These are phyloP conservation scores for Nyleta sp. DNA, from an alignment of 2,888 invertebrate genomes.

Conservation along the genomic window DNA sequence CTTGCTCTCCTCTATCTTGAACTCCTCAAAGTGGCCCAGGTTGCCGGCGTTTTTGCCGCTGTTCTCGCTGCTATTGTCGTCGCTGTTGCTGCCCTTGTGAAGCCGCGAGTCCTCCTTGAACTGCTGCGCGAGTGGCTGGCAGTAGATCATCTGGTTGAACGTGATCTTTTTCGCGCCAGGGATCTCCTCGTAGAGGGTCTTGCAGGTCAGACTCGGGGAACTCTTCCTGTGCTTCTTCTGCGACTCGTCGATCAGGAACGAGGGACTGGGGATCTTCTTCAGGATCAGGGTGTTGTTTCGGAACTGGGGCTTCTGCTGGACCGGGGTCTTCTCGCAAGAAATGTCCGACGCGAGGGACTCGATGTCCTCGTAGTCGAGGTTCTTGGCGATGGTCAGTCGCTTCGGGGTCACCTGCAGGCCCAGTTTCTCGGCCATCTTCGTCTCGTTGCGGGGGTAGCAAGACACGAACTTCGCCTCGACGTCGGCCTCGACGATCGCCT, in stretches of 20 bases:
- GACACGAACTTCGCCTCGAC: slow-evolving; percentile 32
- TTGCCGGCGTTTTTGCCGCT: slow-evolving; percentile 72
- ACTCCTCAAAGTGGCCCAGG: slow-evolving; percentile 80
- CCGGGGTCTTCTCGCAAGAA: slow-evolving; percentile 84
- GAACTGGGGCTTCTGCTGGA: slow-evolving; percentile 91
- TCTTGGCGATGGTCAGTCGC: slow-evolving; percentile 79
- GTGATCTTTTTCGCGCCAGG: slow-evolving; percentile 72
- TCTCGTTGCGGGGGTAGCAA: slow-evolving; percentile 73
- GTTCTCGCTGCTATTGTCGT: slow-evolving; percentile 20
- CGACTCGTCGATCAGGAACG: slow-evolving; percentile 80
- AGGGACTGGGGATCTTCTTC: slow-evolving; percentile 81
- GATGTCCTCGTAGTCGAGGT: slow-evolving; percentile 81
- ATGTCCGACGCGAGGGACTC: slow-evolving; percentile 79
- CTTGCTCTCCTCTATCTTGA: slow-evolving; percentile 79
- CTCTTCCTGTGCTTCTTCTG: slow-evolving; percentile 68
- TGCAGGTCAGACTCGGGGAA: slow-evolving; percentile 48
- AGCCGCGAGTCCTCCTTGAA: slow-evolving; percentile 30
- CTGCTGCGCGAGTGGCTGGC: slow-evolving; percentile 20
- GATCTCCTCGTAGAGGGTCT: slow-evolving; percentile 74
- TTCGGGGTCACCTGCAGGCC: slow-evolving; percentile 79
- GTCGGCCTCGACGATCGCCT: background rate
- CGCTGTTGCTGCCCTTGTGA: slow-evolving; percentile 51
- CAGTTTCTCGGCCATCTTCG: slow-evolving; percentile 79
- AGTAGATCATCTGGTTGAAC: slow-evolving; percentile 60
- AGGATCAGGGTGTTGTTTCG: slow-evolving; percentile 81